A percentile compares a stretch with the other conserved stretches of the same genome.
Evolutionary conservation across 2,113 vertebrate species (phyloP).

Genomic region (Dromas ardeola): DNA sequence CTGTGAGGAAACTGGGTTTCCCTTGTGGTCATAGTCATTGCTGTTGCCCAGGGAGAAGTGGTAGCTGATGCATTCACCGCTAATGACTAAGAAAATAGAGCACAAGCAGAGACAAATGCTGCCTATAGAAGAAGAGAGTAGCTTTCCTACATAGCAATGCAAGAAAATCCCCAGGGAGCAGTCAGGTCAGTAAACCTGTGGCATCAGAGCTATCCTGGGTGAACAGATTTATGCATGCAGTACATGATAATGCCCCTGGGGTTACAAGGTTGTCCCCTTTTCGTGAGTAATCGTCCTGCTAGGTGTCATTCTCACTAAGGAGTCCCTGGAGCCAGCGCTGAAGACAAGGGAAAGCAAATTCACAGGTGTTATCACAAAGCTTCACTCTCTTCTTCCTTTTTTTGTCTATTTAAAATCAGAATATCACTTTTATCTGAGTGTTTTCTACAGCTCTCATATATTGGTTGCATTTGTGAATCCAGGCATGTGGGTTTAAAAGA

Average conservation of each 20-base stretch:
- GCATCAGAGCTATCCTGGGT: not conserved
- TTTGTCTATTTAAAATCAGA: not conserved
- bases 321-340: not conserved
- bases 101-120: not conserved
- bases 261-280: not conserved
- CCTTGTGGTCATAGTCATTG: not conserved
- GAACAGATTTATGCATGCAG: not conserved
- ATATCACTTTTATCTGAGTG: not conserved
- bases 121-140: not conserved
- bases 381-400: not conserved
- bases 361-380: not conserved
- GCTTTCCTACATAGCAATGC: not conserved
- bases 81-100: not conserved
- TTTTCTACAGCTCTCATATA: not conserved
- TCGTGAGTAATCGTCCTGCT: not conserved
- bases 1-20: not conserved
- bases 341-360: not conserved
- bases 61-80: not conserved
- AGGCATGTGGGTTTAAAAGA: not conserved
- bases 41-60: not conserved
- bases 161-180: not conserved
- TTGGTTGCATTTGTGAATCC: not conserved
- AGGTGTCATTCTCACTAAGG: not conserved
- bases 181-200: not conserved
- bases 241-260: not conserved